A percentile compares a stretch with the other conserved stretches of the same genome.
These are phyloP conservation scores for Tanytarsus gracilentus DNA, from an alignment of 2,888 invertebrate species.

Conservation along the genomic window DNA sequence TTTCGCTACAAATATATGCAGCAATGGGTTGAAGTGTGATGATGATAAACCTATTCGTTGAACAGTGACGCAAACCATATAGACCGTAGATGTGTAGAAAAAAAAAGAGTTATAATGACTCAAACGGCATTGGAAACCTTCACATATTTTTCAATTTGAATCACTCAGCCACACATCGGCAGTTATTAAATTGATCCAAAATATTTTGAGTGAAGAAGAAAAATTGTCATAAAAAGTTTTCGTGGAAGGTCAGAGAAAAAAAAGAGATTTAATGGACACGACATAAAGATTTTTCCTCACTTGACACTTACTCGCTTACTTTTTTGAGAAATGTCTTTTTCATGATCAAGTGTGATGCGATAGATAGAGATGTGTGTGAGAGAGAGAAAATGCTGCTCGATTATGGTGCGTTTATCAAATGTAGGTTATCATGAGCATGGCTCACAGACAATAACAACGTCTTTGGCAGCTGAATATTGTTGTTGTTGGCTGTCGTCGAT, in stretches of 20 bases:
- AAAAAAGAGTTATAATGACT: not conserved
- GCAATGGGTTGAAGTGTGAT: not conserved
- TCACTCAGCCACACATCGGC: no score
- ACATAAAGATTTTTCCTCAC: no score
- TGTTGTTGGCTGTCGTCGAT: not conserved
- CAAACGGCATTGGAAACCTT: constrained; percentile 18
- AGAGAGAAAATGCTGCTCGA: not conserved
- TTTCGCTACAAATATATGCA: not conserved
- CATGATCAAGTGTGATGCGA: not conserved
- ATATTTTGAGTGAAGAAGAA: not conserved
- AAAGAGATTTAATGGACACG: no score
- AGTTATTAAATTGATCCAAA: constrained; percentile 6
- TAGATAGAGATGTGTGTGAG: not conserved
- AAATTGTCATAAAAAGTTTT: not conserved
- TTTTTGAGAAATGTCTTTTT: no score
- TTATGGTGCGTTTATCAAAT: constrained; percentile 15
- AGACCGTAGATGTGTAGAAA: no score
- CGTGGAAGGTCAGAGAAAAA: no score
- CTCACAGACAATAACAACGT: not conserved
- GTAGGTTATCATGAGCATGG: constrained; percentile 18
- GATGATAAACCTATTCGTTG: not conserved
- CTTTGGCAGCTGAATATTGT: not conserved
- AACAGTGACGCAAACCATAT: constrained; percentile 10
- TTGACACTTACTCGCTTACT: no score
- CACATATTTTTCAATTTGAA: constrained; percentile 1